These are phyloP conservation scores for Allophyes oxyacanthae DNA, from an alignment of 2,888 invertebrate species.

Conservation along the genomic window DNA sequence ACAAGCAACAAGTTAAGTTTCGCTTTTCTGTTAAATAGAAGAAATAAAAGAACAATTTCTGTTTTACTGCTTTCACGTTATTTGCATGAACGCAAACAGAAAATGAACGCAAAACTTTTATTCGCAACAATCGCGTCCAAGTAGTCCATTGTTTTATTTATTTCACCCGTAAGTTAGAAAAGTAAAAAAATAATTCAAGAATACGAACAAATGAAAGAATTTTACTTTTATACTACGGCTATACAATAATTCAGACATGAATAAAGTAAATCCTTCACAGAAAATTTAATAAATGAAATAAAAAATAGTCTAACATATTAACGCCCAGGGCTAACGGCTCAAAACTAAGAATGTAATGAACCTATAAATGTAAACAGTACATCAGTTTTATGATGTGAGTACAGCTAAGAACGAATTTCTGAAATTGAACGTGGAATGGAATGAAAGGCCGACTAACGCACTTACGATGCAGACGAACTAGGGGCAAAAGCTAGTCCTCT, in stretches of 20 bases:
- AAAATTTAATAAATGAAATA: no score
- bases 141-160: constrained; percentile 18
- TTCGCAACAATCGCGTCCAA: constrained; percentile 3
- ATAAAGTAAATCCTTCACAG: no score
- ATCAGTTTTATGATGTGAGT: no score
- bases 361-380: no score
- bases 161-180: neutral
- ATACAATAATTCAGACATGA: constrained; percentile 44
- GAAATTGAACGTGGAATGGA: no score
- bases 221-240: constrained; percentile 12
- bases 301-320: no score
- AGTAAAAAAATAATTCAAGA: constrained; percentile 1
- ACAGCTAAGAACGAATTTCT: no score
- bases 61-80: constrained; percentile 5
- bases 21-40: constrained; percentile 1
- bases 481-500: no score
- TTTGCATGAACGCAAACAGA: constrained; percentile 14
- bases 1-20: constrained; percentile 16
- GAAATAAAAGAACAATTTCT: constrained; percentile 14
- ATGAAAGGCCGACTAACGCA: no score
- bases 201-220: neutral
- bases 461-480: no score
- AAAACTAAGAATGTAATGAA: no score
- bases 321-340: no score
- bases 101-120: constrained; percentile 19